Evolutionary conservation across 1,140 invertebrate species (phyloP), one percentile per base, ranked within the genome.

Genomic region (Plectus sambesii): DNA sequence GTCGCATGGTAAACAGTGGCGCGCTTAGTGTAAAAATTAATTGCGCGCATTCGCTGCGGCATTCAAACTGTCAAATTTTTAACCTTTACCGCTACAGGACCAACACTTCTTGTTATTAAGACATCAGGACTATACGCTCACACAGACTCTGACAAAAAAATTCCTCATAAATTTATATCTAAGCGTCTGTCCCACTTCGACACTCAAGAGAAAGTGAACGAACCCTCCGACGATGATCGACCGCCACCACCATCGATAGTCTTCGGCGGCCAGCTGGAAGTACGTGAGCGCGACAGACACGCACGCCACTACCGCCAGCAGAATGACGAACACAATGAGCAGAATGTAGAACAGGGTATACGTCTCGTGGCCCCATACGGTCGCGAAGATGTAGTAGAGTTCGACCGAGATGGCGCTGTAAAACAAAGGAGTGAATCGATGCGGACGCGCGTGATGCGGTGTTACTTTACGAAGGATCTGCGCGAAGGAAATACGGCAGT

Each of bases 231-330:
- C 72, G 55, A 73, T 69, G 25, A 75, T 70, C 17, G 73, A 74
- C 27, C 72, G 53, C 75, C 75, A 77, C 75, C 75, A 77, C 76
- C 76, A 77, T 37, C 74, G 60, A 59, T 77, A 76, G 59, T 76
- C 74, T 58, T 76, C 74, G 8, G 70, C 66, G 33, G 74, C 71
- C 19, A 77, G 58, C 52, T 76, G 74, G 53, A 76, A 76, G 64
- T 76, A 77, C 44, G 75, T 76, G 27, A 76, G 62, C 4, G 74
- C 74, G 27, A 76, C 68, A 9, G 75, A 75, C 20, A 77, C 73
- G 51, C 74, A 75, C 5, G 71, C 74, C 4, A 75, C 76, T 4
- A 76, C 75, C 48, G 69, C 73, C 3, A 76, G 59, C 24, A 76
- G 59, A 20, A 77, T 76, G 37, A 73, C 66, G 56, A 74, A 75